Conservation (phyloP, 30 jellyfish, hydroid and myxozoan genomes). For the Mastigias papua region DNA sequence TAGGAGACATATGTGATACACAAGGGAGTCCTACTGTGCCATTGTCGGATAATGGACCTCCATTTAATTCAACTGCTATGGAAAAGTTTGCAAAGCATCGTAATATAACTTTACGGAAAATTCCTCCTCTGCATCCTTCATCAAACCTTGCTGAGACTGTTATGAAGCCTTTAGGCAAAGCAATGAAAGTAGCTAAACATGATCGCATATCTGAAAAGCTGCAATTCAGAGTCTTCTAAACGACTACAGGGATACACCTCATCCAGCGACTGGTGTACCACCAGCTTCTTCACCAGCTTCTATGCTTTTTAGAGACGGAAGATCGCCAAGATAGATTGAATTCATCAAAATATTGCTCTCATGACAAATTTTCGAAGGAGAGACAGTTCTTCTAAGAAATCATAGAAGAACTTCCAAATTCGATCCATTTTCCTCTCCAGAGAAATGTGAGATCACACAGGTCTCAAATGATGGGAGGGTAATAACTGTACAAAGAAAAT, state of each 20-base stretch:
- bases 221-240: too few species aligned
- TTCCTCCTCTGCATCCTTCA: too few species aligned
- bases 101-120: too few species aligned
- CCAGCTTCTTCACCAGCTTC: background rate
- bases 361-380: background rate
- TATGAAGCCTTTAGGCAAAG: too few species aligned
- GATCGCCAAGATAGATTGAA: background rate
- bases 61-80: background rate
- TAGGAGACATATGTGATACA: background rate
- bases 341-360: background rate
- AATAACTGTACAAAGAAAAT: background rate
- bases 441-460: background rate
- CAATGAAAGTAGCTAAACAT: too few species aligned
- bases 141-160: too few species aligned
- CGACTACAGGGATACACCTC: background rate
- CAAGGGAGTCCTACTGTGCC: background rate
- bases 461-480: background rate
- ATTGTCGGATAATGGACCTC: background rate
- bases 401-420: background rate
- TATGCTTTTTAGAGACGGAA: background rate
- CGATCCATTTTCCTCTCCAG: background rate
- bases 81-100: too few species aligned
- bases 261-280: background rate
- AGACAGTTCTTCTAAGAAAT: background rate
- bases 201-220: too few species aligned